phyloP scores from a whole-genome alignment of 30 jellyfish, hydroid and myxozoan genomes.

The Aurelia aurita complex sp. Pacific region DNA sequence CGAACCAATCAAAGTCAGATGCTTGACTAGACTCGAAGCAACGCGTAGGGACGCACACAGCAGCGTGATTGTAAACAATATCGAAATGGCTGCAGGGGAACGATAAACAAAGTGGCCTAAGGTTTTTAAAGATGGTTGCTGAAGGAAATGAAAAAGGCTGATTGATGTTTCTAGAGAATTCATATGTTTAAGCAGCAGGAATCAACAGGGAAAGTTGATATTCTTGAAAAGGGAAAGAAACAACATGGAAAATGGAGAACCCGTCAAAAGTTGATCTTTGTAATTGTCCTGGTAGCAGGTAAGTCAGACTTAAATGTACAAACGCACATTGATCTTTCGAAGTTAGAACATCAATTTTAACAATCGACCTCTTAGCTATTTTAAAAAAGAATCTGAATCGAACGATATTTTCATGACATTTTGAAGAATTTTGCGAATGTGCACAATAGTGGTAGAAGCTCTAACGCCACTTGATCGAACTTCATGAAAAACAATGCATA shows the following conservation, averaged over 20 bases:
- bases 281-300: conserved; percentile 32
- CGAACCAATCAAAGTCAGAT: conserved; percentile 34
- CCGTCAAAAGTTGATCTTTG: conserved; percentile 40
- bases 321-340: too few relatives aligned
- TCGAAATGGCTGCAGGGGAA: neutral
- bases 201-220: neutral
- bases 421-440: too few relatives aligned
- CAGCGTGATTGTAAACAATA: conserved; percentile 39
- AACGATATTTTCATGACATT: too few relatives aligned
- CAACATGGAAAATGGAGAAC: conserved; percentile 32
- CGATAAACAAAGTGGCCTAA: too few relatives aligned
- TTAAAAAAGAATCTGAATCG: too few relatives aligned
- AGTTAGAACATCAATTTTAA: too few relatives aligned
- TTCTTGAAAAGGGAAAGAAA: neutral
- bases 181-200: conserved; percentile 24
- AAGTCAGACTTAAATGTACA: neutral
- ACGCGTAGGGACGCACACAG: conserved; percentile 48
- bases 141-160: conserved; percentile 33
- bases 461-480: too few relatives aligned
- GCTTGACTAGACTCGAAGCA: conserved; percentile 26
- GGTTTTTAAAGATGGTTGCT: neutral
- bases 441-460: too few relatives aligned
- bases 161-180: neutral
- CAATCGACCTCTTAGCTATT: too few relatives aligned
- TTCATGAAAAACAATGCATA: too few relatives aligned